Evolutionary conservation across 2,797 vertebrate species (phyloP), one percentile per base, ranked within the genome.

Genomic region (Rhadinocentrus ornatus): DNA sequence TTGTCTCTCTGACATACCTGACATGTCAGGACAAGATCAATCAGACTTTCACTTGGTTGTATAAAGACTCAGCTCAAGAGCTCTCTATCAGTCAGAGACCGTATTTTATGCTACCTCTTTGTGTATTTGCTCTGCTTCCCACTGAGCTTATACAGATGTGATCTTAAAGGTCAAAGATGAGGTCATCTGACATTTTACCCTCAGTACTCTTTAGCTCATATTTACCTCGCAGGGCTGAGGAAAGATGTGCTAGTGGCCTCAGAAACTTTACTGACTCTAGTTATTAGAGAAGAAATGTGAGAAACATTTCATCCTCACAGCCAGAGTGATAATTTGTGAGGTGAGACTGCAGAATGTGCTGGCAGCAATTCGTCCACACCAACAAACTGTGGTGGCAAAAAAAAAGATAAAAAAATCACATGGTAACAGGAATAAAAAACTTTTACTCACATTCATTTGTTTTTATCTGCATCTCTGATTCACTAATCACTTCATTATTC

Each of bases 241-340:
- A 34, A 22, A 37, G 0, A 32, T 48, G 34, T 50, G 39, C 6
- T 12, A 13, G 18, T 0, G 18, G 46, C 22, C 26, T n/a, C 37
- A 18, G 58, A 29, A 29, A 32, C 63, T 82, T 76, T 65, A 35
- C 41, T 52, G 62, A 81, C 24, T 37, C 34, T 73, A 77, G 66
- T 63, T 59, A 76, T 70, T 60, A 46, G 59, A 50, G 48, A 52
- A 29, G 35, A 35, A 66, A 65, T 66, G 34, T 52, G 80, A 60
- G 64, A 82, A 75, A 48, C 58, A 50, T 58, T 77, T 75, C 22
- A 20, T 74, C 39, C 60, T 80, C 77, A 27, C 78, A 67, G 81
- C 66, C 69, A 8, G 60, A 6, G 58, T 67, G 83, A 79, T 85
- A 73, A 87, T 82, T 76, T 82, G 73, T 82, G 86, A 81, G 73